Conservation (phyloP, 2,797 vertebrate genomes). For the Leptatherina wallacei region DNA sequence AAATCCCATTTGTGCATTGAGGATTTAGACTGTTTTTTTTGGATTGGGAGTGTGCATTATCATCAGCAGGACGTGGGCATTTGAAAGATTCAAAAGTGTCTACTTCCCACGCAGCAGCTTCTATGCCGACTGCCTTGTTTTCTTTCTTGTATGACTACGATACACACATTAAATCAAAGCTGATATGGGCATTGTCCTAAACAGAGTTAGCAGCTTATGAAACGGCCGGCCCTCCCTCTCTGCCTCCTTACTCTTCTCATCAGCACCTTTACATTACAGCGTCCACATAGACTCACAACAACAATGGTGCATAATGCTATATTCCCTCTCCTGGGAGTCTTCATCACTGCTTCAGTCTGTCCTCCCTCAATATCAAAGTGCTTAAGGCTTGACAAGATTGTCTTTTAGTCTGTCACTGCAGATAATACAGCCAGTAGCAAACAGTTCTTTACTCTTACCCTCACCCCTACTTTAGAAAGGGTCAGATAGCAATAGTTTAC, state of each 20-base stretch:
- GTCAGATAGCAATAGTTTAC: background rate
- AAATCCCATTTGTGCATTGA: constrained; percentile 18
- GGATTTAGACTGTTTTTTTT: constrained; percentile 20
- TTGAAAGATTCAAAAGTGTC: constrained; percentile 43
- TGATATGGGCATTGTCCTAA: constrained; percentile 46
- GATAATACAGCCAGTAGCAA: constrained; percentile 46
- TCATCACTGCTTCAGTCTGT: constrained; percentile 43
- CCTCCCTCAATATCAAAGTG: constrained; percentile 49
- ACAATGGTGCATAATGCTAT: constrained; percentile 28
- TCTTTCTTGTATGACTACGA: constrained; percentile 40
- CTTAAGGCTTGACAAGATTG: constrained; percentile 59
- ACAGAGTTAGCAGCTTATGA: constrained; percentile 54
- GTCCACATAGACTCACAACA: constrained; percentile 42
- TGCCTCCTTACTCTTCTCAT: constrained; percentile 5
- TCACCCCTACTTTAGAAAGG: background rate
- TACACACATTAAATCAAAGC: constrained; percentile 52
- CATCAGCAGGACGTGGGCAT: constrained; percentile 30
- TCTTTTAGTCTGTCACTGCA: constrained; percentile 60
- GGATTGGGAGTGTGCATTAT: constrained; percentile 8
- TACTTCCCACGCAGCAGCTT: constrained; percentile 47
- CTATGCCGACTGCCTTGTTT: constrained; percentile 20
- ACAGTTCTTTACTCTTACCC: constrained; percentile 12
- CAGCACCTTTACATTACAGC: constrained; percentile 34
- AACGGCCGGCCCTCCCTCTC: constrained; percentile 29
- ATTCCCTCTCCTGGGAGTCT: constrained; percentile 31